Conservation (phyloP, 2,888 invertebrate species). For the Andrena bucephala region DNA sequence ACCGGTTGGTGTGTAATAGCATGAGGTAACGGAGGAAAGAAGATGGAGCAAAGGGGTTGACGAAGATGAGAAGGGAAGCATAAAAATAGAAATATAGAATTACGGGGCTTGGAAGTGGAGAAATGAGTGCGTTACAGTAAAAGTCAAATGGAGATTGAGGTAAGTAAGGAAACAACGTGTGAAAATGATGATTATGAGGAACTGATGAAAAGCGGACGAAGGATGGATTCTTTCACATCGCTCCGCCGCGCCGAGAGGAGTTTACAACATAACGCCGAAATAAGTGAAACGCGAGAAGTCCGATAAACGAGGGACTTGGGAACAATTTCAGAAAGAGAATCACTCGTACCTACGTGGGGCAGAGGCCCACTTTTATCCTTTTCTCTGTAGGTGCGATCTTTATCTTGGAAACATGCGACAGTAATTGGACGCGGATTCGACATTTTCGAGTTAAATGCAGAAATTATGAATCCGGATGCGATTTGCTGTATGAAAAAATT, state of each 20-base stretch:
- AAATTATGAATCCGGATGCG: constrained; percentile 18
- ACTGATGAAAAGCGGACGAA: too few relatives aligned
- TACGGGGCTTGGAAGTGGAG: too few relatives aligned
- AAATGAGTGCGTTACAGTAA: too few relatives aligned
- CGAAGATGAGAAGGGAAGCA: too few relatives aligned
- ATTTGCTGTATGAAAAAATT: not conserved
- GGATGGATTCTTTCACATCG: constrained; percentile 19
- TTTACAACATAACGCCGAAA: constrained; percentile 42
- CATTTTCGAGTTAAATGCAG: constrained; percentile 1
- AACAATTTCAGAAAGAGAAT: constrained; percentile 15
- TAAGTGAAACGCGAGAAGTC: constrained; percentile 42
- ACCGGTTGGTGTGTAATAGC: too few relatives aligned
- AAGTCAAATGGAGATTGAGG: too few relatives aligned
- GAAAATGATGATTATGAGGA: too few relatives aligned
- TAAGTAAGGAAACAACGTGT: too few relatives aligned
- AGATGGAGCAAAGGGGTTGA: too few relatives aligned
- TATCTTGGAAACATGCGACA: constrained; percentile 15
- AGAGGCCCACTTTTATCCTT: not conserved
- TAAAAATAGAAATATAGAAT: too few relatives aligned
- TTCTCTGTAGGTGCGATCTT: constrained; percentile 13
- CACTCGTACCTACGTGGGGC: not conserved
- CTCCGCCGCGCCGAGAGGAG: not conserved
- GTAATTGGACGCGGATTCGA: constrained; percentile 10
- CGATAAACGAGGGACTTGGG: constrained; percentile 34
- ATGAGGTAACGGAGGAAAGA: too few relatives aligned